Evolutionary conservation across 2,797 vertebrate genomes (phyloP), one percentile per base, ranked within the genome.

Genomic region (Coranthus polyacanthus): DNA sequence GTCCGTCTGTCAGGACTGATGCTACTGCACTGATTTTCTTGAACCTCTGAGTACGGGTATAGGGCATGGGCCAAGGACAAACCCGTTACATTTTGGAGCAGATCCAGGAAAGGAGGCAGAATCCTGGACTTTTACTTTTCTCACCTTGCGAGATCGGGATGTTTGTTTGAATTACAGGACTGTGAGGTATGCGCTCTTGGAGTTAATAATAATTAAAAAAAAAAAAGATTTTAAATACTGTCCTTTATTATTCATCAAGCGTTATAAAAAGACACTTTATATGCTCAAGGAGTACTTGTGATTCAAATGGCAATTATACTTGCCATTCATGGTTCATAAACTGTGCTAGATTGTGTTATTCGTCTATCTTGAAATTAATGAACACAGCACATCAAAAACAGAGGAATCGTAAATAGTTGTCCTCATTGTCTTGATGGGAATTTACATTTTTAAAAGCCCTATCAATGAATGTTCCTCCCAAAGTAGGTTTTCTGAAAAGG

Each of bases 301-400:
- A 75, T 52, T 78, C 42, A 57, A 72, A 76, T 63, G 42, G 24
- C 5, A 60, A 66, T 45, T 53, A 44, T 43, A 45, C 17, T 78
- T n/a, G n/a, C n/a, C n/a, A 64, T 77, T 74, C 62, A 84, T 51
- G 61, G 70, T 65, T 81, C 75, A 81, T 79, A 70, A 86, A 72
- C 37, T 56, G 37, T 61, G 18, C 68, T 72, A 65, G 50, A 75
- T 54, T 42, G 41, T 72, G 45, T 61, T n/a, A n/a, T n/a, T n/a
- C n/a, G n/a, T 58, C 17, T 26, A 18, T 70, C 39, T 52, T 24
- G n/a, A n/a, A n/a, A n/a, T 50, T 74, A 44, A 73, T 68, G 45
- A 69, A 56, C 61, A 57, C 45, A 76, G n/a, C n/a, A n/a, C n/a
- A n/a, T n/a, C n/a, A 65, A 41, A 72, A 72, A 62, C 8, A 0